These are phyloP conservation scores for Drosophila longiperda DNA, from an alignment of 2,888 invertebrate genomes.

Conservation along the genomic window DNA sequence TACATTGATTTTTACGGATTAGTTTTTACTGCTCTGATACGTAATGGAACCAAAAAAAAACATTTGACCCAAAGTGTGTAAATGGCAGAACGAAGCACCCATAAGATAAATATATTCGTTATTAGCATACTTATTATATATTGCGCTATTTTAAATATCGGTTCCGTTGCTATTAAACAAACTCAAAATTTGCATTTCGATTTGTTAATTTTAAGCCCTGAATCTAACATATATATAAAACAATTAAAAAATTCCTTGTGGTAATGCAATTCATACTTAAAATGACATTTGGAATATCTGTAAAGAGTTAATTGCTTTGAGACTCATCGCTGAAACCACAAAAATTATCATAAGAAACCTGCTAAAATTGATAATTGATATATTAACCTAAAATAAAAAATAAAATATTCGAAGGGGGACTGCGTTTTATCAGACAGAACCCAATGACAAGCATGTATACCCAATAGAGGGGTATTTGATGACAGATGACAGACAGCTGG, in stretches of 20 bases:
- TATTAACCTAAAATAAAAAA: constrained; percentile 14
- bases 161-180: not conserved
- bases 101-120: too few species aligned
- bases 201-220: not conserved
- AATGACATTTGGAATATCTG: constrained; percentile 1
- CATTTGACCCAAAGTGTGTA: not conserved
- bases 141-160: not conserved
- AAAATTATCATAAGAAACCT: constrained; percentile 7
- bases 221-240: not conserved
- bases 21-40: not conserved
- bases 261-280: constrained; percentile 8
- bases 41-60: not conserved
- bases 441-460: constrained; percentile 8
- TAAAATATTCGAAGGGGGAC: not conserved
- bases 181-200: not conserved
- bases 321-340: not conserved
- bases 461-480: not conserved
- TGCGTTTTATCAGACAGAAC: constrained; percentile 16
- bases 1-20: not conserved
- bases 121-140: not conserved
- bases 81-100: not conserved
- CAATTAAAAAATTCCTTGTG: constrained; percentile 2
- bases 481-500: constrained; percentile 1
- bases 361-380: constrained; percentile 21
- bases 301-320: constrained; percentile 7